These are phyloP conservation scores for Poeciliopsis turneri DNA, from an alignment of 2,797 vertebrate genomes.

Conservation along the genomic window DNA sequence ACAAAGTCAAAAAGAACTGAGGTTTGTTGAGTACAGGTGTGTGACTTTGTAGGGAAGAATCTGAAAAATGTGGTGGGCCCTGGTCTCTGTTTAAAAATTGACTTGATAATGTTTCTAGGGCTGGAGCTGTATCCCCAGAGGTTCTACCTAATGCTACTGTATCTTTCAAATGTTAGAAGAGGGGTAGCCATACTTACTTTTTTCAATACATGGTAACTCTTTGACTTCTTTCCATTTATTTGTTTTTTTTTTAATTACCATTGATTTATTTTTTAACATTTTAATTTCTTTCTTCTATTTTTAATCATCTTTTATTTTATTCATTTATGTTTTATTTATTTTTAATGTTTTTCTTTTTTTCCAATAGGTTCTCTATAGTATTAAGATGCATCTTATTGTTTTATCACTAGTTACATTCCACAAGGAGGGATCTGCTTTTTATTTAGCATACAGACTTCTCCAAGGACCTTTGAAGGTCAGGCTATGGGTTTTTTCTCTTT, in stretches of 20 bases:
- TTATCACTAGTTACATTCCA: neutral
- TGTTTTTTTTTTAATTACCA: too few species aligned
- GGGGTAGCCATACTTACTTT: too few species aligned
- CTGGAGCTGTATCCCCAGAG: too few species aligned
- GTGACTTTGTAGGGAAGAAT: neutral
- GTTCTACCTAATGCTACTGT: too few species aligned
- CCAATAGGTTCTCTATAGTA: neutral
- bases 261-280: too few species aligned
- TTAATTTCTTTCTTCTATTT: neutral
- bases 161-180: too few species aligned
- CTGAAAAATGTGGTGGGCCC: neutral
- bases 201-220: too few species aligned
- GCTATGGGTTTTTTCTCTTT: neutral
- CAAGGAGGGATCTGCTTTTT: neutral
- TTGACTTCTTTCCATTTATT: too few species aligned
- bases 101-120: neutral
- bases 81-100: neutral
- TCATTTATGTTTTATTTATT: too few species aligned
- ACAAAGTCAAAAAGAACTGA: too few species aligned
- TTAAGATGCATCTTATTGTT: neutral
- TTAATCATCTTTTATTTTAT: neutral
- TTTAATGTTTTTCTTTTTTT: neutral
- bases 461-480: neutral
- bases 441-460: neutral
- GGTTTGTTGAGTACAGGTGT: too few species aligned